phyloP scores from a whole-genome alignment of 2,888 invertebrate species.

The Lasioglossum calceatum region DNA sequence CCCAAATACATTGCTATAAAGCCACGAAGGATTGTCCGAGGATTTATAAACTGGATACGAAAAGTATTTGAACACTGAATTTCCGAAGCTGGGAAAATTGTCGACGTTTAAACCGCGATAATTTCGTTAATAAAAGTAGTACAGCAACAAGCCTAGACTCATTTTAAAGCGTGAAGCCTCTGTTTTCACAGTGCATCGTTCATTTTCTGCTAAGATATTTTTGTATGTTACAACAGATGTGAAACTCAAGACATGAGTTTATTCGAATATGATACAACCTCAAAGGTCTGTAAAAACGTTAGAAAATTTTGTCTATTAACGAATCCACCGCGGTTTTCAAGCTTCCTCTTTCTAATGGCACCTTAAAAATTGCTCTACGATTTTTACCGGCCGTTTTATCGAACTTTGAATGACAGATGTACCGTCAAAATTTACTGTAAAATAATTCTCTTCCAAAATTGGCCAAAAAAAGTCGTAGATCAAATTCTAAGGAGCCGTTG shows the following conservation, averaged over 20 bases:
- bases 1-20: not conserved
- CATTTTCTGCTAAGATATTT: not conserved
- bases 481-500: too few species aligned
- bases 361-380: not conserved
- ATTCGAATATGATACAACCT: not conserved
- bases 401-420: too few species aligned
- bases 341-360: too few species aligned
- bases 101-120: not conserved
- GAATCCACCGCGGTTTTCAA: too few species aligned
- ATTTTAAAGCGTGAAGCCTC: not conserved
- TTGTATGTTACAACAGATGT: not conserved
- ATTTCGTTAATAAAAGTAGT: not conserved
- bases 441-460: too few species aligned
- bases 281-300: not conserved
- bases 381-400: not conserved
- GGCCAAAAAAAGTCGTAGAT: too few species aligned
- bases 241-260: too few species aligned
- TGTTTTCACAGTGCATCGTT: not conserved
- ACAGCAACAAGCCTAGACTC: not conserved
- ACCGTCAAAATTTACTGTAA: too few species aligned
- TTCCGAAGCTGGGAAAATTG: too few species aligned
- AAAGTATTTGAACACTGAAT: too few species aligned
- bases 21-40: not conserved
- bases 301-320: not conserved
- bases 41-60: not conserved